Conservation (phyloP, 2,113 vertebrate genomes). For the Osmerus eperlanus region DNA sequence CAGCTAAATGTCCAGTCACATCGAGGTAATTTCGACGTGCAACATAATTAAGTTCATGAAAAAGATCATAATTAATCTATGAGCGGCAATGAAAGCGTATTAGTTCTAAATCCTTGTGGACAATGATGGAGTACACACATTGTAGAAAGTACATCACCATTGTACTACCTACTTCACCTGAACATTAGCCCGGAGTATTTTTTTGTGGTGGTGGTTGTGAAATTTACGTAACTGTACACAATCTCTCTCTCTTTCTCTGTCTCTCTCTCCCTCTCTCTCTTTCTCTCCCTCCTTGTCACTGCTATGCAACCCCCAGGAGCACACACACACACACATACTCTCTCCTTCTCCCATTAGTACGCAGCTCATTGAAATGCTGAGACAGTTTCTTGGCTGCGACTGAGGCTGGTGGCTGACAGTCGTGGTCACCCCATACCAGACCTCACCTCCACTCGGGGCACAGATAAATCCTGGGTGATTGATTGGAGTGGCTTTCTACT, state of each 20-base stretch:
- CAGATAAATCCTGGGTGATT: constrained; percentile 76
- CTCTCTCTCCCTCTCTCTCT: neutral
- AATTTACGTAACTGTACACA: too few relatives aligned
- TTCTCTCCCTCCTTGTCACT: neutral
- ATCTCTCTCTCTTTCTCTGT: neutral
- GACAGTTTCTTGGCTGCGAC: constrained; percentile 67
- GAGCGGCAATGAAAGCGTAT: neutral
- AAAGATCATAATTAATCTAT: neutral
- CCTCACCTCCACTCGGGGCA: constrained; percentile 72
- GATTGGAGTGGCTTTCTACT: constrained; percentile 75
- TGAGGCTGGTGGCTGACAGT: constrained; percentile 63
- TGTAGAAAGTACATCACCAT: neutral
- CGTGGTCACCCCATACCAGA: constrained; percentile 77
- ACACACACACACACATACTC: constrained; percentile 17
- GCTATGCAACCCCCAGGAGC: constrained; percentile 4
- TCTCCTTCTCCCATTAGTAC: constrained; percentile 59
- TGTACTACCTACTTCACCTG: neutral
- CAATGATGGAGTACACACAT: neutral
- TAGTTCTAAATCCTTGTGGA: neutral
- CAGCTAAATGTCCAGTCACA: neutral
- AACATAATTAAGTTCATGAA: neutral
- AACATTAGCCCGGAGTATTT: neutral
- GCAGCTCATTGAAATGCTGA: constrained; percentile 60
- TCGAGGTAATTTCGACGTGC: neutral
- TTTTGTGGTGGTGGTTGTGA: neutral